Percentiles rank a stretch among this genome's conserved stretches.
These are phyloP conservation scores for Plagiodera versicolora DNA, from an alignment of 2,888 invertebrate species.

Conservation along the genomic window DNA sequence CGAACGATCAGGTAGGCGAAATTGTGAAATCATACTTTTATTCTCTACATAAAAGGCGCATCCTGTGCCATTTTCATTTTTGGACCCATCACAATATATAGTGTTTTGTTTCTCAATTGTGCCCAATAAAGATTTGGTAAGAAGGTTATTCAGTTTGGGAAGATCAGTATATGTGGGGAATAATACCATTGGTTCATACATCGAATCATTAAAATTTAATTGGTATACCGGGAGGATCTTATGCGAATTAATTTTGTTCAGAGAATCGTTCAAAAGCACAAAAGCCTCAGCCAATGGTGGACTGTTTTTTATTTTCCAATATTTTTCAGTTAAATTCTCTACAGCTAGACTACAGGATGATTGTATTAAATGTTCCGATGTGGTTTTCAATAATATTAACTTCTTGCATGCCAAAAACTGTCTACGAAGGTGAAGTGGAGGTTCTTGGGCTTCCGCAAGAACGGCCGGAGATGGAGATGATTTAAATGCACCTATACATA, in stretches of 20 bases:
- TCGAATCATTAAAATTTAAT: neutral
- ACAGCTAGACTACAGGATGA: neutral
- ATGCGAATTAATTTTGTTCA: neutral
- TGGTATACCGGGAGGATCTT: neutral
- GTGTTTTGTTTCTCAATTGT: neutral
- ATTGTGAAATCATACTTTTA: neutral
- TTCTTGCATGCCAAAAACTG: neutral
- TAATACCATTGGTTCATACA: too few relatives aligned
- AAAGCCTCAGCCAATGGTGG: neutral
- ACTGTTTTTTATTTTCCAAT: neutral
- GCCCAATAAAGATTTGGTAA: neutral
- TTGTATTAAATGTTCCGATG: neutral
- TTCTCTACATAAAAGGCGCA: neutral
- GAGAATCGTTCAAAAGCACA: neutral
- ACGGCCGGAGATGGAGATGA: neutral
- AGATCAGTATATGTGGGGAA: neutral
- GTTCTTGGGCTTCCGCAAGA: neutral
- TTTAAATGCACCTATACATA: neutral
- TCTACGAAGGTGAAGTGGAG: neutral
- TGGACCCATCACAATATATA: conserved; percentile 1
- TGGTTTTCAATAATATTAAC: neutral
- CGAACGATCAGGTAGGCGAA: too few relatives aligned
- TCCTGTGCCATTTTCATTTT: neutral
- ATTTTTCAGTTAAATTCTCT: neutral
- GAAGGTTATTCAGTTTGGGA: neutral